Percentiles rank a stretch among this genome's conserved stretches.
Conservation (phyloP, 2,797 vertebrate genomes). For the Sebastes trivittatus region DNA sequence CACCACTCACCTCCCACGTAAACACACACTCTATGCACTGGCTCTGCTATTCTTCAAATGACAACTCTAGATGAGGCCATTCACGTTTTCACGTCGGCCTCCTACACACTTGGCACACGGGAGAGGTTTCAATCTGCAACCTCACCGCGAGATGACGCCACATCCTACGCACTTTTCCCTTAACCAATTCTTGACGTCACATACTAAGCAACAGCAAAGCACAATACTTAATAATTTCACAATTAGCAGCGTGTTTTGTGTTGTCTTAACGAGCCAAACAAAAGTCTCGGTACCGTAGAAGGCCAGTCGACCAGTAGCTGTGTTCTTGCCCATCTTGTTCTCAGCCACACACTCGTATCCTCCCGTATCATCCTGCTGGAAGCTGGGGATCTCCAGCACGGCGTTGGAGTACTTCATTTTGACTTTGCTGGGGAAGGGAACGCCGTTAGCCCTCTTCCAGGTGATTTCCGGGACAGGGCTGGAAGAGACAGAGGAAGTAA, state of each 20-base stretch:
- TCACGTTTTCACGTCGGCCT: too few species aligned
- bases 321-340: conserved; percentile 93
- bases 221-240: not conserved
- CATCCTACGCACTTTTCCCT: not conserved
- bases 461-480: conserved; percentile 95
- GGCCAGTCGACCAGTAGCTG: conserved; percentile 89
- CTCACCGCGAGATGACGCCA: too few species aligned
- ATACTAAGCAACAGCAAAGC: not conserved
- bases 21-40: too few species aligned
- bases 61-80: too few species aligned
- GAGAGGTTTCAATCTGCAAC: too few species aligned
- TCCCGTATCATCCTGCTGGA: conserved; percentile 94
- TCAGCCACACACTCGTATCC: conserved; percentile 94
- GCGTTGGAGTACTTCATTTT: conserved; percentile 91
- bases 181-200: not conserved
- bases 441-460: conserved; percentile 83
- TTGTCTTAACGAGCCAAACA: not conserved
- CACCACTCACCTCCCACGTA: too few species aligned
- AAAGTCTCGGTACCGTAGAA: conserved; percentile 86
- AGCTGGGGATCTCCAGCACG: conserved; percentile 93
- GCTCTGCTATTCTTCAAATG: too few species aligned
- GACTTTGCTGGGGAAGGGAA: conserved; percentile 88
- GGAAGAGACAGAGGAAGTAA: conserved; percentile 29
- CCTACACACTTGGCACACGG: too few species aligned
- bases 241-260: not conserved